Evolutionary conservation across 2,888 invertebrate species (phyloP).

Genomic region (Caenorhabditis becei): DNA sequence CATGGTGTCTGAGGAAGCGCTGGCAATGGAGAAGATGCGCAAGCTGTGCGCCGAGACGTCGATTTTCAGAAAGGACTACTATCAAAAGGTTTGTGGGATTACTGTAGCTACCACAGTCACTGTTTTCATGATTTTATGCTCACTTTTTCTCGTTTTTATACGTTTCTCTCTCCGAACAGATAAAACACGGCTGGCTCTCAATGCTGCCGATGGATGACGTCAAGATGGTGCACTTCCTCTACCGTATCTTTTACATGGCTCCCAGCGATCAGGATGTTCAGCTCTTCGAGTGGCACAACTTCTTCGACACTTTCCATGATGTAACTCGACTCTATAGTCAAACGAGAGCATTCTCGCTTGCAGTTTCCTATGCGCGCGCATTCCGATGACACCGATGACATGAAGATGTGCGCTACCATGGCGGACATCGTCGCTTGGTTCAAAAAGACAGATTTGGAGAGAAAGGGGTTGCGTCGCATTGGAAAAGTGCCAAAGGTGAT

Average conservation of each 20-base stretch:
- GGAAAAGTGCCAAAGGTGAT: slow-evolving; percentile 20
- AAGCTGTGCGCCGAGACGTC: neutral
- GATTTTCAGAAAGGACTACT: neutral
- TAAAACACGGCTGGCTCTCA: neutral
- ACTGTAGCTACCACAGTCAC: too few species aligned
- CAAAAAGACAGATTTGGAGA: slow-evolving; percentile 28
- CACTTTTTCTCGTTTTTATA: neutral
- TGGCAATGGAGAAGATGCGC: neutral
- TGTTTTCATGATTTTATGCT: neutral
- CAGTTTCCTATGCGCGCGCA: slow-evolving; percentile 50
- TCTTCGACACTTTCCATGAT: slow-evolving; percentile 30
- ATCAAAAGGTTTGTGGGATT: neutral
- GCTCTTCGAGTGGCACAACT: slow-evolving; percentile 41
- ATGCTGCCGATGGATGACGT: slow-evolving; percentile 4
- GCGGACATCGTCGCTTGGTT: slow-evolving; percentile 31
- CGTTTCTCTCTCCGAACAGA: neutral
- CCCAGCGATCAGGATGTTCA: slow-evolving; percentile 33
- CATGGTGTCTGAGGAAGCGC: neutral
- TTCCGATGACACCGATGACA: slow-evolving; percentile 16
- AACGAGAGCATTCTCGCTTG: too few species aligned
- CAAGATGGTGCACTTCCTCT: slow-evolving; percentile 32
- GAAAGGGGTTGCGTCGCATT: slow-evolving; percentile 14
- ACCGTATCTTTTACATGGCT: slow-evolving; percentile 40
- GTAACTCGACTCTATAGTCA: neutral
- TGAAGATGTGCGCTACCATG: slow-evolving; percentile 28